Evolutionary conservation across 2,888 invertebrate species (phyloP).

Genomic region (Pseudanteris insignis): DNA sequence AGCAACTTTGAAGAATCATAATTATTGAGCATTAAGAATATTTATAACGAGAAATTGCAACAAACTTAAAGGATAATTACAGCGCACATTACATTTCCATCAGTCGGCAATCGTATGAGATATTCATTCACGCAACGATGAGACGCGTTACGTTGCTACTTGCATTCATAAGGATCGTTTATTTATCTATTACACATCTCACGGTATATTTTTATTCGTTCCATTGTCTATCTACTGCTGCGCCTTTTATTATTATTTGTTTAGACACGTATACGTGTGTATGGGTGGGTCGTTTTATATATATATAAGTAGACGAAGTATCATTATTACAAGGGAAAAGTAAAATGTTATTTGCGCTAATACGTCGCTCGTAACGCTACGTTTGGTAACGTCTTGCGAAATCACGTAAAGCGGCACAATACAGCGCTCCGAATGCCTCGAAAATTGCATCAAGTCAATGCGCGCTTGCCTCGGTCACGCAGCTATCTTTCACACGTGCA

Average conservation of each 20-base stretch:
- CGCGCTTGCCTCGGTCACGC: too few relatives aligned
- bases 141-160: slow-evolving; percentile 33
- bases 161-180: slow-evolving; percentile 27
- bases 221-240: slow-evolving; percentile 25
- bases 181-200: slow-evolving; percentile 38
- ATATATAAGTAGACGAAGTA: slow-evolving; percentile 18
- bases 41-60: too few relatives aligned
- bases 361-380: slow-evolving; percentile 27
- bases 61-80: too few relatives aligned
- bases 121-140: slow-evolving; percentile 20
- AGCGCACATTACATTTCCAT: too few relatives aligned
- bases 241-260: slow-evolving; percentile 36
- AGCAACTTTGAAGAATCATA: too few relatives aligned
- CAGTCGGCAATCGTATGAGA: slow-evolving; percentile 4
- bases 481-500: too few relatives aligned
- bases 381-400: slow-evolving; percentile 30
- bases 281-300: too few relatives aligned
- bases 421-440: slow-evolving; percentile 3
- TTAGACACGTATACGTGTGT: too few relatives aligned
- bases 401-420: slow-evolving; percentile 20
- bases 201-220: slow-evolving; percentile 28
- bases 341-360: slow-evolving; percentile 35
- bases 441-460: slow-evolving; percentile 20
- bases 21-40: too few relatives aligned
- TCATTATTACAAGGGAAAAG: slow-evolving; percentile 31